Percentiles rank a stretch among this genome's conserved stretches.
Conservation (phyloP, 2,113 vertebrate genomes). For the Amblyopsis rosae region DNA sequence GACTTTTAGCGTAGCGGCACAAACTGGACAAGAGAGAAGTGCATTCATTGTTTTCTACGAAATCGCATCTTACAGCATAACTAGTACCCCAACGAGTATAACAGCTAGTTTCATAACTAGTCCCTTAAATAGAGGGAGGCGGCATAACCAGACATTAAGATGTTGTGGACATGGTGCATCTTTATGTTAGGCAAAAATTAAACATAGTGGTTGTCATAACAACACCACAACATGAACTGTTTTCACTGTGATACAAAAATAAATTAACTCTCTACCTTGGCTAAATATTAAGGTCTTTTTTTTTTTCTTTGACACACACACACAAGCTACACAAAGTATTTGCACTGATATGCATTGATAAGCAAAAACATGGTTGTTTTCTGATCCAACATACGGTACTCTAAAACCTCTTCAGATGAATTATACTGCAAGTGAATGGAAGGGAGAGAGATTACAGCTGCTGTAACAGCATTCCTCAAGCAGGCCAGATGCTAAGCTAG, state of each 20-base stretch:
- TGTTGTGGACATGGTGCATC: background rate
- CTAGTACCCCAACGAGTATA: no score
- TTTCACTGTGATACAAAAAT: constrained; percentile 42
- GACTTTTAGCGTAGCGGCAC: no score
- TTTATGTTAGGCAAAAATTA: background rate
- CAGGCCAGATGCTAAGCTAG: constrained; percentile 24
- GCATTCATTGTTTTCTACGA: no score
- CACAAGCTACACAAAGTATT: constrained; percentile 4
- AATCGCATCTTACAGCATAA: no score
- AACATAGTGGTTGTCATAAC: constrained; percentile 10
- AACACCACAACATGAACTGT: background rate
- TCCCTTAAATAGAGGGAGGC: no score
- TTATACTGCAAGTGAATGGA: background rate
- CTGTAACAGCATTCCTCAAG: background rate
- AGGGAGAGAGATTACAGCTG: constrained; percentile 7
- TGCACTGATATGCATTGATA: constrained; percentile 22
- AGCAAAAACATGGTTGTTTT: no score
- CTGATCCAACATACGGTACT: no score
- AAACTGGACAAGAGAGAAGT: no score
- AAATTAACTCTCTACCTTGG: constrained; percentile 53
- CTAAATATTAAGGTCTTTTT: constrained; percentile 17
- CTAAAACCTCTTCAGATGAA: no score
- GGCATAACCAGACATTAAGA: background rate
- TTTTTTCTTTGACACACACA: constrained; percentile 2
- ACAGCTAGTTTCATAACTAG: no score